A percentile compares a stretch with the other conserved stretches of the same genome.
phyloP scores from a whole-genome alignment of 2,888 invertebrate genomes.

The Aphrophora alni region DNA sequence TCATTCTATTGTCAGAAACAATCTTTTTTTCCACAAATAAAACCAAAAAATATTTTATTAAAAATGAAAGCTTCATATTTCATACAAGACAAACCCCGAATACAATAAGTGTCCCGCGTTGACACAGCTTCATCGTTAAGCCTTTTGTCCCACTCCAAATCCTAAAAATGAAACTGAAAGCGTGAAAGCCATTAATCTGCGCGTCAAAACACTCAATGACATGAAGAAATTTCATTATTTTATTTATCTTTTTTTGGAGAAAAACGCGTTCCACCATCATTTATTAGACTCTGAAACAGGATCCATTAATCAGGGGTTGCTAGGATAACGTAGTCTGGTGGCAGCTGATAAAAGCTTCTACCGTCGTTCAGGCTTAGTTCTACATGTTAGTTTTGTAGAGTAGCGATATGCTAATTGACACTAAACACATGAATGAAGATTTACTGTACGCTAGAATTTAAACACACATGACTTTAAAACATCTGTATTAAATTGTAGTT shows the following conservation, averaged over 20 bases:
- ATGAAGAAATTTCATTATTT: background rate
- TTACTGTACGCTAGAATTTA: too few species aligned
- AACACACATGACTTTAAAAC: too few species aligned
- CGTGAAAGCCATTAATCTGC: background rate
- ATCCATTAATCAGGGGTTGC: background rate
- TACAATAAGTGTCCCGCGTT: background rate
- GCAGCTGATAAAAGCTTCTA: background rate
- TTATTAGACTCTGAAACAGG: background rate
- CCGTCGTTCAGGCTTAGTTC: too few species aligned
- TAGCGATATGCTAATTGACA: too few species aligned
- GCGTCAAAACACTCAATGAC: background rate
- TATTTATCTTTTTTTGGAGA: background rate
- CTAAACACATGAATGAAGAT: too few species aligned
- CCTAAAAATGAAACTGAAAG: background rate
- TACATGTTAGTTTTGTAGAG: too few species aligned
- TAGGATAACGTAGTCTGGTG: background rate
- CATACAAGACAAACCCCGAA: background rate
- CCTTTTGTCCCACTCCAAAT: background rate
- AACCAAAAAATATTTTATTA: background rate
- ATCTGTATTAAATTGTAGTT: too few species aligned
- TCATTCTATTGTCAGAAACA: background rate
- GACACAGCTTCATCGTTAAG: background rate
- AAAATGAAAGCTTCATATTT: background rate
- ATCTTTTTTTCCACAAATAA: background rate
- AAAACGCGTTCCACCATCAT: background rate